Percentiles rank a stretch among this genome's conserved stretches.
Evolutionary conservation across 1,140 invertebrate species (phyloP).

Genomic region (Bombus terrestris): DNA sequence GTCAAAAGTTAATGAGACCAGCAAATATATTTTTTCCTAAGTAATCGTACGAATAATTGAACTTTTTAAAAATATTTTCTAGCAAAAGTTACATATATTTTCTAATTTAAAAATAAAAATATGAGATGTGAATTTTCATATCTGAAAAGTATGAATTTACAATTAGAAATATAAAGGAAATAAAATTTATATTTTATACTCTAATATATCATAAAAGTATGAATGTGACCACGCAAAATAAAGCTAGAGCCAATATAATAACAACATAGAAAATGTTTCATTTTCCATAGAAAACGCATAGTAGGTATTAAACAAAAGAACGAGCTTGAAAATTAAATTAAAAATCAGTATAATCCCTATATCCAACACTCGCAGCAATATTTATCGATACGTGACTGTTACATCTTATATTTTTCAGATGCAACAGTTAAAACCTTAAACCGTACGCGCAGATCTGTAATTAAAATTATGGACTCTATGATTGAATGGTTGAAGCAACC

Average conservation of each 20-base stretch:
- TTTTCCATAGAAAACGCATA: not conserved
- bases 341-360: not conserved
- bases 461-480: slow-evolving; percentile 43
- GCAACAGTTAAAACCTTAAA: not conserved
- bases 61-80: too few relatives aligned
- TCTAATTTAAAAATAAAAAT: too few relatives aligned
- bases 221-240: too few relatives aligned
- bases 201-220: too few relatives aligned
- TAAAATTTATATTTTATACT: too few relatives aligned
- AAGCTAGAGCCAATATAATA: not conserved
- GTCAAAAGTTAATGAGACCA: too few relatives aligned
- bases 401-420: slow-evolving; percentile 2
- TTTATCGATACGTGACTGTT: not conserved
- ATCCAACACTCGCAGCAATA: not conserved
- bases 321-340: not conserved
- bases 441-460: not conserved
- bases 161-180: too few relatives aligned
- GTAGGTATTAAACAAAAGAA: not conserved
- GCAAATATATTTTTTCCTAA: not conserved
- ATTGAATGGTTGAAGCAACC: slow-evolving; percentile 19
- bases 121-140: too few relatives aligned
- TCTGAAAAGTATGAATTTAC: too few relatives aligned
- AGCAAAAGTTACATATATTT: too few relatives aligned
- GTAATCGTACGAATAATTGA: not conserved
- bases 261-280: not conserved